Evolutionary conservation across 2,888 invertebrate genomes (phyloP).

Genomic region (Phortica magna): DNA sequence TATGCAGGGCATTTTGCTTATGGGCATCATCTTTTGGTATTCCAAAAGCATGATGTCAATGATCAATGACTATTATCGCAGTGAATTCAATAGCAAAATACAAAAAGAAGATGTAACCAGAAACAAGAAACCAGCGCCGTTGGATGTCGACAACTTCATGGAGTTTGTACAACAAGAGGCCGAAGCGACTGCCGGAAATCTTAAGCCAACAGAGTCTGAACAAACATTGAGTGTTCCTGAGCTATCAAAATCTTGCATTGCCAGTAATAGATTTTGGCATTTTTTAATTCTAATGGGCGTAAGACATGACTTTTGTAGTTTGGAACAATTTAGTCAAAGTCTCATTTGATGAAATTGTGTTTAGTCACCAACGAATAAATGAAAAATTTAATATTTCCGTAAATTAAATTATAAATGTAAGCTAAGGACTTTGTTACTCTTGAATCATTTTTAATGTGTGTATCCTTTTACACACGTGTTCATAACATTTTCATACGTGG

Average conservation of each 20-base stretch:
- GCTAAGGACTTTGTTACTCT: no score
- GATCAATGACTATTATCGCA: conserved; percentile 87
- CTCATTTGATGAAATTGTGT: neutral
- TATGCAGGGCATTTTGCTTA: conserved; percentile 82
- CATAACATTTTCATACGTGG: no score
- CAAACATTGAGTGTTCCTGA: neutral
- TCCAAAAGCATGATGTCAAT: conserved; percentile 84
- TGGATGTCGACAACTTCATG: conserved; percentile 65
- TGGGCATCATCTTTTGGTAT: conserved; percentile 86
- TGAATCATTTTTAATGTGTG: no score
- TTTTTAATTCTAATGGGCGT: conserved; percentile 8
- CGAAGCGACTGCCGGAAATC: neutral
- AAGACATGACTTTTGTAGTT: neutral
- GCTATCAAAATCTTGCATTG: neutral
- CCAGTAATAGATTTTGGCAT: neutral
- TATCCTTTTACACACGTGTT: no score
- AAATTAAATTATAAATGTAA: no score
- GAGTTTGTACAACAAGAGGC: conserved; percentile 57
- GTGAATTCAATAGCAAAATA: conserved; percentile 81
- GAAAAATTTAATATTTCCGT: no score
- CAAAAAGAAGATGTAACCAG: conserved; percentile 42
- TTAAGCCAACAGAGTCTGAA: neutral
- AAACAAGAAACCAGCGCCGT: conserved; percentile 40
- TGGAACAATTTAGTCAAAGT: neutral
- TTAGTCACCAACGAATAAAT: no score